phyloP scores from a whole-genome alignment of 1,140 invertebrate genomes.

The Chrysomallon squamiferum region DNA sequence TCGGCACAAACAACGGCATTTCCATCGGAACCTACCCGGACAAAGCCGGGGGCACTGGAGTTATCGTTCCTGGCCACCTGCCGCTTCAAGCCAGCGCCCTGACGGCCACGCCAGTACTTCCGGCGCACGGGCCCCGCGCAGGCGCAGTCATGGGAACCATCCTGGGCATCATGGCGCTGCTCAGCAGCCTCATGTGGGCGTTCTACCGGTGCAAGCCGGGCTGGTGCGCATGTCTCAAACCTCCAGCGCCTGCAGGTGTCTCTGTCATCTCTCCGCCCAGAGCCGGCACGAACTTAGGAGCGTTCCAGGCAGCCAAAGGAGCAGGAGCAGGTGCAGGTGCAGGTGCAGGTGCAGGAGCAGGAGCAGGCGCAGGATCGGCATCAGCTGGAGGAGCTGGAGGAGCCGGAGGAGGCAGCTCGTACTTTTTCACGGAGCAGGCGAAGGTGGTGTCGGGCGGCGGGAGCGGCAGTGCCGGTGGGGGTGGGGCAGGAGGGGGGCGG shows the following conservation, averaged over 20 bases:
- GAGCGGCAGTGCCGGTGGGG: slow-evolving; percentile 23
- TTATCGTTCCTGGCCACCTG: slow-evolving; percentile 18
- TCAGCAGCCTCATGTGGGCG: slow-evolving; percentile 55
- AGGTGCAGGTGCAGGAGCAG: slow-evolving; percentile 15
- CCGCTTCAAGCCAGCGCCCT: slow-evolving; percentile 17
- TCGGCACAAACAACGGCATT: background rate
- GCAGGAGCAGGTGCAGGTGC: slow-evolving; percentile 18
- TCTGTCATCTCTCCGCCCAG: slow-evolving; percentile 33
- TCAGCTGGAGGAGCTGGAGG: slow-evolving; percentile 6
- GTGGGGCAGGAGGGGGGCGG: slow-evolving; percentile 19
- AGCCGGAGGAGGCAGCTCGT: slow-evolving; percentile 20
- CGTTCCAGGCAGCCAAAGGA: slow-evolving; percentile 23
- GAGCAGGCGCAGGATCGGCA: slow-evolving; percentile 15
- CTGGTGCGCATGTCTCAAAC: slow-evolving; percentile 24
- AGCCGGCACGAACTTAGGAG: slow-evolving; percentile 26
- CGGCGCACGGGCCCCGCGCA: slow-evolving; percentile 30
- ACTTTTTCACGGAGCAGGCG: slow-evolving; percentile 17
- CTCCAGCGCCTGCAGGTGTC: slow-evolving; percentile 10
- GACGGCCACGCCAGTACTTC: slow-evolving; percentile 11
- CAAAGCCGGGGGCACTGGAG: slow-evolving; percentile 14
- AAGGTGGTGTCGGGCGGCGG: slow-evolving; percentile 4
- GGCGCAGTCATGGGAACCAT: slow-evolving; percentile 51
- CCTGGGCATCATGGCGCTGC: slow-evolving; percentile 45
- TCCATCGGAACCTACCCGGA: slow-evolving; percentile 15
- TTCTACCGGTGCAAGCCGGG: slow-evolving; percentile 53